Percentiles rank a stretch among this genome's conserved stretches.
These are phyloP conservation scores for Oophaga pumilio DNA, from an alignment of 2,113 vertebrate species.

Conservation along the genomic window DNA sequence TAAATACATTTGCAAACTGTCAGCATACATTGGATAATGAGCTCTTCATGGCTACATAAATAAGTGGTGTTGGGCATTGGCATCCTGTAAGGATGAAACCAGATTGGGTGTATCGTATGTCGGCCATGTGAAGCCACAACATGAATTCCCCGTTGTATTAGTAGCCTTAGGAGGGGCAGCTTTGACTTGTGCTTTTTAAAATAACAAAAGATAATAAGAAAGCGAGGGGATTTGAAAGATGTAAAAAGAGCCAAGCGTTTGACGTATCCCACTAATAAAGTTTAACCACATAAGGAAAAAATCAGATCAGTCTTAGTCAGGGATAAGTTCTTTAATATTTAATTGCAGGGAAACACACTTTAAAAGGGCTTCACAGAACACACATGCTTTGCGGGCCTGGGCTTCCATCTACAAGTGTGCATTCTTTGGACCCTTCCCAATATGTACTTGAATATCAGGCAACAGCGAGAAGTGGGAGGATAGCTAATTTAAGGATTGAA, in stretches of 20 bases:
- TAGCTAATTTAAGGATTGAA: constrained; percentile 28
- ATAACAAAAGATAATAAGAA: constrained; percentile 47
- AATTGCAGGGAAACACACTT: constrained; percentile 46
- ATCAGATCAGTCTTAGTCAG: constrained; percentile 51
- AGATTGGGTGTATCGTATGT: constrained; percentile 35
- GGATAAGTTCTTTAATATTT: constrained; percentile 43
- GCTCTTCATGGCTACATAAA: constrained; percentile 54
- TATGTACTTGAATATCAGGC: constrained; percentile 39
- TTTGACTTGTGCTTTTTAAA: constrained; percentile 28
- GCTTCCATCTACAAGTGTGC: constrained; percentile 45
- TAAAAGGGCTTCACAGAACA: constrained; percentile 48
- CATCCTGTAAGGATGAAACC: constrained; percentile 33
- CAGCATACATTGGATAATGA: constrained; percentile 53
- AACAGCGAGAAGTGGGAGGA: constrained; percentile 21
- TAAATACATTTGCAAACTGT: constrained; percentile 44
- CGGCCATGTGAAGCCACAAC: constrained; percentile 33
- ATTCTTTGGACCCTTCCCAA: constrained; percentile 44
- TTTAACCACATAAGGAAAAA: constrained; percentile 52
- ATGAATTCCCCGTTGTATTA: constrained; percentile 38
- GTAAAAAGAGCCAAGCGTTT: constrained; percentile 41
- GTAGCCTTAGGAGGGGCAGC: constrained; percentile 10
- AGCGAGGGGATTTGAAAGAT: constrained; percentile 2
- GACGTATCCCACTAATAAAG: constrained; percentile 51
- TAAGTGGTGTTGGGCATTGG: constrained; percentile 46
- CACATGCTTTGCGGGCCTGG: constrained; percentile 45